Evolutionary conservation across 2,888 invertebrate genomes (phyloP).

Genomic region (Conops quadrifasciatus): DNA sequence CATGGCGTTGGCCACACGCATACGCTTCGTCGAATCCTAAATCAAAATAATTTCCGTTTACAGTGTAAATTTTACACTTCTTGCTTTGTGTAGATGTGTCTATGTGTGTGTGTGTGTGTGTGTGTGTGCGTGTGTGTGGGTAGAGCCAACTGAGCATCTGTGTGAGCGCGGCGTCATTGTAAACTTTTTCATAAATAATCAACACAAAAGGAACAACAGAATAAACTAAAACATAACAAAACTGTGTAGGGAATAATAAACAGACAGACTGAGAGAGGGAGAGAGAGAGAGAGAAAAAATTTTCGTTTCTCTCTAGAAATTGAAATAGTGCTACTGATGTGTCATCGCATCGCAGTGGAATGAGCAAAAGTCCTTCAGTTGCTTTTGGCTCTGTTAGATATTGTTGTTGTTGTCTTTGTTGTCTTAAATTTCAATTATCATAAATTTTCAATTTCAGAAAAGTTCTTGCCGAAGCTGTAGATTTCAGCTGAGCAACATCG

Average conservation of each 20-base stretch:
- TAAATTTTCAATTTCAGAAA: conserved; percentile 31
- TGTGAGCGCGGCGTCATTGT: neutral
- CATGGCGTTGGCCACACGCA: neutral
- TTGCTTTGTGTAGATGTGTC: neutral
- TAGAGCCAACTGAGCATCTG: too few species aligned
- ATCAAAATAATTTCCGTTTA: conserved; percentile 5
- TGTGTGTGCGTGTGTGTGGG: neutral
- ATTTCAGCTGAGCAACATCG: conserved; percentile 28
- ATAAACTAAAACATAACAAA: neutral
- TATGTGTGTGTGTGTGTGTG: neutral
- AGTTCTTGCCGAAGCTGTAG: conserved; percentile 26
- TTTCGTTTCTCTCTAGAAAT: neutral
- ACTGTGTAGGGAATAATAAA: neutral
- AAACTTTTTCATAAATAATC: conserved; percentile 7
- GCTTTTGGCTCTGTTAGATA: neutral
- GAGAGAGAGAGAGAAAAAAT: neutral
- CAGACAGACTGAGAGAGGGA: neutral
- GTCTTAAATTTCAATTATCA: conserved; percentile 36
- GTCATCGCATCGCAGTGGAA: neutral
- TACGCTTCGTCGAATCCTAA: conserved; percentile 3
- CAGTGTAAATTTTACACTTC: neutral
- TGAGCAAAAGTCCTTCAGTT: neutral
- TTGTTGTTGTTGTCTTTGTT: conserved; percentile 1
- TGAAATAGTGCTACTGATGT: neutral
- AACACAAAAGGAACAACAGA: neutral